phyloP scores from a whole-genome alignment of 2,888 invertebrate genomes.

The Netelia fuscicornis region DNA sequence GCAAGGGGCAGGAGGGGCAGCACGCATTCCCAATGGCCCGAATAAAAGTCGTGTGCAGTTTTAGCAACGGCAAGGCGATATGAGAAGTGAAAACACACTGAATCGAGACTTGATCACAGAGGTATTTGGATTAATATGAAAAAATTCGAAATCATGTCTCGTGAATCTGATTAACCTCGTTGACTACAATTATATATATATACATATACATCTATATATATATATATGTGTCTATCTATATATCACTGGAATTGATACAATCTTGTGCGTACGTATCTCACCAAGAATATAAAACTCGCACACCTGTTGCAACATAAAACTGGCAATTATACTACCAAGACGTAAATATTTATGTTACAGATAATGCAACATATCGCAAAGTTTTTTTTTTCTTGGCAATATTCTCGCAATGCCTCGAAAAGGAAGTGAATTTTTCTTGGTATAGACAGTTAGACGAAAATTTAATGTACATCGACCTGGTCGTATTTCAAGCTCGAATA shows the following conservation, averaged over 20 bases:
- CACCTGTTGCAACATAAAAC: slow-evolving; percentile 63
- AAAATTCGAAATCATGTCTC: slow-evolving; percentile 10
- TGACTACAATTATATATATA: slow-evolving; percentile 30
- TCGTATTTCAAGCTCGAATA: not conserved
- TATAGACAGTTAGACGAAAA: not conserved
- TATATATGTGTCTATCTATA: not conserved
- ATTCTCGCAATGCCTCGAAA: slow-evolving; percentile 33
- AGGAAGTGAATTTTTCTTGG: slow-evolving; percentile 3
- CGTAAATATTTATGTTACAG: slow-evolving; percentile 51
- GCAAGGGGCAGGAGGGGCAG: too few species aligned
- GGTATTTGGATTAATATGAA: slow-evolving; percentile 1
- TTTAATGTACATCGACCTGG: not conserved
- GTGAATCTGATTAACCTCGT: slow-evolving; percentile 36
- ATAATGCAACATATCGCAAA: slow-evolving; percentile 9
- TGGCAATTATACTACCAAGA: slow-evolving; percentile 39
- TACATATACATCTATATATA: not conserved
- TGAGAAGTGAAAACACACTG: slow-evolving; percentile 16
- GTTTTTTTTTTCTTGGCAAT: slow-evolving; percentile 29
- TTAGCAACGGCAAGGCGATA: too few species aligned
- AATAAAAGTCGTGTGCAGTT: too few species aligned
- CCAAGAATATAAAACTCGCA: not conserved
- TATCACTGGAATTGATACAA: not conserved
- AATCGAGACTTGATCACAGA: not conserved
- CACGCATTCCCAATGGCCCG: too few species aligned
- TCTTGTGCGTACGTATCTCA: not conserved